Base-by-base conservation (phyloP, 2,888 invertebrate species). In the Brachyptera risi region DNA sequence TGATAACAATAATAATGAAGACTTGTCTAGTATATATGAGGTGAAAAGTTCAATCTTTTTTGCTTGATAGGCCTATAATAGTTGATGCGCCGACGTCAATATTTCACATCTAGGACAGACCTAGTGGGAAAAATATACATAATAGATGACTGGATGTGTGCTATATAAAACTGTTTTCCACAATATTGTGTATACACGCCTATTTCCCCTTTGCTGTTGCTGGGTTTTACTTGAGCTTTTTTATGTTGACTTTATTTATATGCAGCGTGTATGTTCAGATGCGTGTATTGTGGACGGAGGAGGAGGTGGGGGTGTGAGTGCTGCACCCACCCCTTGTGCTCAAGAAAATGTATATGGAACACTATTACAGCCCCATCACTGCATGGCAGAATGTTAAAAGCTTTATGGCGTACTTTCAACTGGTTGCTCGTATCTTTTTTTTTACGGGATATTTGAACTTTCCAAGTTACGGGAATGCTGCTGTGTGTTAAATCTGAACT, bases 271-370 rank as follows among this genome's bases (percentile, higher is more conserved):
- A 24, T 19, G 23, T 24, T 13, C 4, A 23, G 47, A 23, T 21
- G n/a, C n/a, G n/a, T n/a, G n/a, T n/a, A n/a, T n/a, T n/a, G 47
- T 17, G 47, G 47, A 24, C 24, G 47, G 47, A 47, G 21, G 47
- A 24, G 21, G n/a, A 4, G 23, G 9, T 17, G 44, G 44, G 47
- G 21, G 47, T 7, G 21, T 21, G 23, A 47, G n/a, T 47, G 23
- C 21, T 47, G 21, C 24, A 47, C 47, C 47, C 47, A 5, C 21
- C n/a, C n/a, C 44, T 19, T 42, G 42, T 42, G 42, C 42, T 19
- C 42, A 42, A 42, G 19, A 42, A 42, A 42, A 21, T 42, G 21
- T n/a, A n/a, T n/a, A n/a, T n/a, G n/a, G n/a, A n/a, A n/a, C n/a
- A n/a, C n/a, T n/a, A n/a, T 42, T 15, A 42, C 21, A 42, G n/a